phyloP scores from a whole-genome alignment of 2,888 invertebrate genomes.

The Heliconius cydno region DNA sequence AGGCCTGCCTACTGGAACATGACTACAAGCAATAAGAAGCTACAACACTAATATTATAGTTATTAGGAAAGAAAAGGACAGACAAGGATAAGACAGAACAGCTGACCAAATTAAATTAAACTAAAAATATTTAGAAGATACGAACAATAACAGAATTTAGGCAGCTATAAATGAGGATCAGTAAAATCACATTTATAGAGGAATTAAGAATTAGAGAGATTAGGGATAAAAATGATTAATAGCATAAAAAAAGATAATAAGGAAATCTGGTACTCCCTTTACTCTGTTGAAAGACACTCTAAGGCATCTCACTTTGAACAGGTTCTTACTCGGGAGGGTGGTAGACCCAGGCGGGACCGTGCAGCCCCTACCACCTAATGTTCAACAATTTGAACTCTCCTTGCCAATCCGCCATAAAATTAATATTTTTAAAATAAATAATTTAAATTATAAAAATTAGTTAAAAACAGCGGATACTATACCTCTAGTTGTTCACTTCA shows the following conservation, averaged over 20 bases:
- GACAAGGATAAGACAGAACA: background rate
- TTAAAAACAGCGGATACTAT: background rate
- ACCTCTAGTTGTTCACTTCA: background rate
- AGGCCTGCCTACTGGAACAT: slow-evolving; percentile 16
- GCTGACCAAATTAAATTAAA: background rate
- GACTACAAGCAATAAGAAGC: slow-evolving; percentile 9
- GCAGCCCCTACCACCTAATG: slow-evolving; percentile 28
- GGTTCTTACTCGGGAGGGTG: slow-evolving; percentile 34
- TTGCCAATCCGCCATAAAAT: background rate
- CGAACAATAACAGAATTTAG: background rate
- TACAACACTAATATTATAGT: background rate
- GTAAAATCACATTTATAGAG: background rate
- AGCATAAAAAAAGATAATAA: background rate
- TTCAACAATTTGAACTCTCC: background rate
- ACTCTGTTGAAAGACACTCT: slow-evolving; percentile 22
- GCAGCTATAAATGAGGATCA: background rate
- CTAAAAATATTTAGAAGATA: background rate
- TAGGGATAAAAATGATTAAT: background rate
- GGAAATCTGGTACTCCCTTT: slow-evolving; percentile 39
- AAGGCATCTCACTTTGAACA: slow-evolving; percentile 22
- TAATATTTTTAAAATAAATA: slow-evolving; percentile 1
- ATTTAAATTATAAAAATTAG: background rate
- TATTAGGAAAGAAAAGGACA: background rate
- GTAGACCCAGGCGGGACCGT: slow-evolving; percentile 37
- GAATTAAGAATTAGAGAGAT: background rate